Evolutionary conservation across 1,140 invertebrate species (phyloP).

Genomic region (Pteromalus puparum): DNA sequence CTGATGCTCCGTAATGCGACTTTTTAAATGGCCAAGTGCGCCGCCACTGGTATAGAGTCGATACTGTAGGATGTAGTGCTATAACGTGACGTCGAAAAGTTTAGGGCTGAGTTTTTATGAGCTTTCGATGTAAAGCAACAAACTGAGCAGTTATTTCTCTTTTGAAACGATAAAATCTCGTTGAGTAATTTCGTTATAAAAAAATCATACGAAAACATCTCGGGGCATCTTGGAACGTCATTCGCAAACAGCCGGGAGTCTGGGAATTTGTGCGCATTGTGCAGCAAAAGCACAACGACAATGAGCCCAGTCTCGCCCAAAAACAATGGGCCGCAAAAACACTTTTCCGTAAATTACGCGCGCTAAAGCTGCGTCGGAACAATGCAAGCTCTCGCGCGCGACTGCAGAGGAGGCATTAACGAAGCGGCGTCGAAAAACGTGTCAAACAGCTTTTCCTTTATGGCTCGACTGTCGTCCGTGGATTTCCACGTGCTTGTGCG

Average conservation of each 20-base stretch:
- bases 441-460: background rate
- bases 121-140: background rate
- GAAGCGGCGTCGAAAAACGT: background rate
- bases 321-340: slow-evolving; percentile 25
- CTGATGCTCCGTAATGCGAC: background rate
- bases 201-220: too few species aligned
- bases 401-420: background rate
- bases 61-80: too few species aligned
- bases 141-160: too few species aligned
- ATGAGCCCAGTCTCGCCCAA: background rate
- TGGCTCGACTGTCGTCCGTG: background rate
- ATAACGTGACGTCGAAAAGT: background rate
- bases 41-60: too few species aligned
- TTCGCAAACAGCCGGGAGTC: too few species aligned
- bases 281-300: background rate
- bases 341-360: slow-evolving; percentile 9
- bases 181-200: too few species aligned
- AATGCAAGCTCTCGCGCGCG: background rate
- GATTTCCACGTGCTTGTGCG: background rate
- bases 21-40: background rate
- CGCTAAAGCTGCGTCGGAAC: background rate
- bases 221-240: too few species aligned
- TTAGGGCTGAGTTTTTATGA: background rate
- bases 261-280: background rate
- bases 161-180: too few species aligned